Evolutionary conservation across 2,888 invertebrate species (phyloP).

Genomic region (Lissonota sp.): DNA sequence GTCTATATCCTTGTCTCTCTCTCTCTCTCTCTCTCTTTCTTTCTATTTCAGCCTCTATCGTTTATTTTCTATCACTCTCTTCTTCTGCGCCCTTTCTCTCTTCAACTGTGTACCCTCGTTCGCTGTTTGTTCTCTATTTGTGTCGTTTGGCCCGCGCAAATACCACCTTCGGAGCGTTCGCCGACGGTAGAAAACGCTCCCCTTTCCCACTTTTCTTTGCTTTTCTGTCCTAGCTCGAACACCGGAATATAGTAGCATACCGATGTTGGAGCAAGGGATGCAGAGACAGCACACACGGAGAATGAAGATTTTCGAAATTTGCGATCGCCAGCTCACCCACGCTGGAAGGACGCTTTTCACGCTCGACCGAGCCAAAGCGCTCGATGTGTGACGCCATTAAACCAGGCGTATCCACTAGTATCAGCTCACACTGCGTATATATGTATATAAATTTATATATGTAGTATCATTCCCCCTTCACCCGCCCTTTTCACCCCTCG

Average conservation of each 20-base stretch:
- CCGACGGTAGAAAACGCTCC: slow-evolving; percentile 52
- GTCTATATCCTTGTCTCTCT: slow-evolving; percentile 40
- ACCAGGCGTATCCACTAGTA: slow-evolving; percentile 59
- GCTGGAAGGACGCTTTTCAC: slow-evolving; percentile 64
- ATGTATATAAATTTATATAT: not conserved
- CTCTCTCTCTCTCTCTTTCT: slow-evolving; percentile 65
- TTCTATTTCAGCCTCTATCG: slow-evolving; percentile 62
- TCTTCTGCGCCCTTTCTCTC: slow-evolving; percentile 39
- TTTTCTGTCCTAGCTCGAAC: slow-evolving; percentile 30
- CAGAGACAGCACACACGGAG: slow-evolving; percentile 31
- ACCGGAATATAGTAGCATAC: slow-evolving; percentile 5
- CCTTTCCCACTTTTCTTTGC: slow-evolving; percentile 37
- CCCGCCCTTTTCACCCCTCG: slow-evolving; percentile 8
- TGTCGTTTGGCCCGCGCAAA: slow-evolving; percentile 83
- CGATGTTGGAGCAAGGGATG: slow-evolving; percentile 2
- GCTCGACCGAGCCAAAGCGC: slow-evolving; percentile 62
- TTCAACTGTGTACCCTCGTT: slow-evolving; percentile 66
- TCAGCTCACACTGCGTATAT: slow-evolving; percentile 48
- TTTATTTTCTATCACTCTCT: slow-evolving; percentile 62
- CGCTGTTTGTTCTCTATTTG: slow-evolving; percentile 82
- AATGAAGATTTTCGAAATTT: slow-evolving; percentile 77
- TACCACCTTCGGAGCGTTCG: slow-evolving; percentile 77
- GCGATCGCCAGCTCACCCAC: slow-evolving; percentile 72
- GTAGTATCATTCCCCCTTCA: slow-evolving; percentile 3
- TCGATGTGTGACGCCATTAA: slow-evolving; percentile 66